These are phyloP conservation scores for Pristionchus japonicus DNA, from an alignment of 2,888 invertebrate genomes.

Conservation along the genomic window DNA sequence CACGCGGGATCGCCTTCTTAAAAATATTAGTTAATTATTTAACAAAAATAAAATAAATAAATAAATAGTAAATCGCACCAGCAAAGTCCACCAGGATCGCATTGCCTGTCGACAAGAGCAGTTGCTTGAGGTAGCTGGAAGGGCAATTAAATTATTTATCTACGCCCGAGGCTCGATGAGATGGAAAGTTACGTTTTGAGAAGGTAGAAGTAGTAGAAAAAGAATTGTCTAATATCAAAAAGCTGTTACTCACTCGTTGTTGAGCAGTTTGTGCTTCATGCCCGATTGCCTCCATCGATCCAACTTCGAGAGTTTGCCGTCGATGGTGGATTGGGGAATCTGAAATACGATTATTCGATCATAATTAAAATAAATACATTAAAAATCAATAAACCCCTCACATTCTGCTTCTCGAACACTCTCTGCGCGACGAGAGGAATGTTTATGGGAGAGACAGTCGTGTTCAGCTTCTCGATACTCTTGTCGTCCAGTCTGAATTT, in stretches of 20 bases:
- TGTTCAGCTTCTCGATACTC: conserved; percentile 69
- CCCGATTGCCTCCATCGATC: conserved; percentile 73
- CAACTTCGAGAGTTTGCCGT: conserved; percentile 64
- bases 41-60: background rate
- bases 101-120: conserved; percentile 72
- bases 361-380: background rate
- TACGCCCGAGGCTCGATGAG: too few relatives aligned
- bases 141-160: too few relatives aligned
- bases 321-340: conserved; percentile 49
- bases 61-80: conserved; percentile 1
- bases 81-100: conserved; percentile 69
- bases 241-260: conserved; percentile 16
- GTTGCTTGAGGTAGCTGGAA: conserved; percentile 63
- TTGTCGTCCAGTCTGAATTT: conserved; percentile 67
- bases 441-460: conserved; percentile 69
- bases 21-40: background rate
- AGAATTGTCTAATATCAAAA: too few relatives aligned
- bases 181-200: too few relatives aligned
- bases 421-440: conserved; percentile 63
- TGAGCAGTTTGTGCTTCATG: conserved; percentile 70
- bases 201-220: too few relatives aligned
- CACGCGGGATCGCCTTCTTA: conserved; percentile 65
- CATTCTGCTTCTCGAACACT: conserved; percentile 60
- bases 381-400: conserved; percentile 28
- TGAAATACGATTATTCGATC: background rate